phyloP scores from a whole-genome alignment of 2,113 vertebrate genomes.

The Podarcis cretensis region DNA sequence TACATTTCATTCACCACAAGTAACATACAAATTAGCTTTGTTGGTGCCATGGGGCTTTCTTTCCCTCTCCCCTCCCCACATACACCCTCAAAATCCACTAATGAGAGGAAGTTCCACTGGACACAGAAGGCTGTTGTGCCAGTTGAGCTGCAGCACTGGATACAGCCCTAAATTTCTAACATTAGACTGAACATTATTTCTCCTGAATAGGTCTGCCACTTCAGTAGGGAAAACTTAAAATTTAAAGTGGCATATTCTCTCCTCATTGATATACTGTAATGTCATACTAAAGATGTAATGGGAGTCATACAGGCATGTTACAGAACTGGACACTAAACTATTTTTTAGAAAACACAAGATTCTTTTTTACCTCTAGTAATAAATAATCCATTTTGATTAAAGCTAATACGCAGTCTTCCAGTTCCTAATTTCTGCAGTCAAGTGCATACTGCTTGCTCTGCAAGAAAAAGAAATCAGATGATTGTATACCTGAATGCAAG shows the following conservation, averaged over 20 bases:
- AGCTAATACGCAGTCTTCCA: constrained; percentile 72
- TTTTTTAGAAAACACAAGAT: constrained; percentile 14
- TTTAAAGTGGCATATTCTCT: not conserved
- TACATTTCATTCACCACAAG: not conserved
- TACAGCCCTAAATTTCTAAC: not conserved
- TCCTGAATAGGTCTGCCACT: not conserved
- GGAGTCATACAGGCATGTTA: constrained; percentile 10
- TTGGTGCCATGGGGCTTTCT: too few relatives aligned
- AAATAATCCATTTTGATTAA: constrained; percentile 75
- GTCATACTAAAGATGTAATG: not conserved
- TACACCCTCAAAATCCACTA: too few relatives aligned
- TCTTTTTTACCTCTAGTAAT: constrained; percentile 77
- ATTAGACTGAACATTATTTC: not conserved
- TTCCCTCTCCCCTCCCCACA: too few relatives aligned
- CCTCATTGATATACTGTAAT: not conserved
- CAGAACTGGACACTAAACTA: accelerated
- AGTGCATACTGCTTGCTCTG: constrained; percentile 75
- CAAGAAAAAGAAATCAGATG: constrained; percentile 62
- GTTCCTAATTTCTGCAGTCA: constrained; percentile 69
- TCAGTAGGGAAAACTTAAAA: not conserved
- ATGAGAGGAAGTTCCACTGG: too few relatives aligned
- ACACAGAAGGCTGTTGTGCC: too few relatives aligned
- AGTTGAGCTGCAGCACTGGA: too few relatives aligned
- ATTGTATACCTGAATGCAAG: not conserved
- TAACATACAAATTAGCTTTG: not conserved